phyloP scores from a whole-genome alignment of 64 coral and sea anemone genomes.

The Trachythela sp. region DNA sequence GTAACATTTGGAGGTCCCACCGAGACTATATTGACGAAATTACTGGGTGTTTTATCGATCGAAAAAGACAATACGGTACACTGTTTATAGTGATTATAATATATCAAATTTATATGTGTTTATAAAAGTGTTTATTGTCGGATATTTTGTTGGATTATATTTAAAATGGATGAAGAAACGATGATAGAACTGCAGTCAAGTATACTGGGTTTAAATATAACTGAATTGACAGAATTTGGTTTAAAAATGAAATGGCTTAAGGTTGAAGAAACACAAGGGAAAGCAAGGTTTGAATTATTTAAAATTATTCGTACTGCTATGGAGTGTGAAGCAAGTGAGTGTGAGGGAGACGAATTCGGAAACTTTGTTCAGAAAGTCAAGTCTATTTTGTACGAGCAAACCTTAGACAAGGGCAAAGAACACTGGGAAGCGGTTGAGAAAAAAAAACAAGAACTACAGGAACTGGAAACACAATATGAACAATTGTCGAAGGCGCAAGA shows the following conservation, averaged over 20 bases:
- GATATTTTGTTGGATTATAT: not conserved
- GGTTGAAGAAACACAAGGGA: not conserved
- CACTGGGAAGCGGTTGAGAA: not conserved
- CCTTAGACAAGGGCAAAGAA: not conserved
- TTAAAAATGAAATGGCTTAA: not conserved
- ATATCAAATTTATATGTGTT: not conserved
- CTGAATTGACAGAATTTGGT: not conserved
- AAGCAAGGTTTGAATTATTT: not conserved
- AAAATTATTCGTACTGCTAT: not conserved
- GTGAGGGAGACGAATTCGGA: not conserved
- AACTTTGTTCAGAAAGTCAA: not conserved
- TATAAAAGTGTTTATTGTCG: not conserved
- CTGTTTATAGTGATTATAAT: too few relatives aligned
- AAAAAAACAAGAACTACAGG: not conserved
- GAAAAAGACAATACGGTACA: not conserved
- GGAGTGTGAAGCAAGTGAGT: not conserved
- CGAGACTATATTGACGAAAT: not conserved
- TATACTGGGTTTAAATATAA: not conserved
- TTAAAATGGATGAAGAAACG: not conserved
- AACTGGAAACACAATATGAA: not conserved
- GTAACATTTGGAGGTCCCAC: slow-evolving; percentile 17
- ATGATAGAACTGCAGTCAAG: not conserved
- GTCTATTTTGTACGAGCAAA: not conserved
- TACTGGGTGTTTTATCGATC: not conserved
- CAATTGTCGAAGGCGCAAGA: not conserved